These are phyloP conservation scores for Andrena fulva DNA, from an alignment of 2,888 invertebrate species.

Conservation along the genomic window DNA sequence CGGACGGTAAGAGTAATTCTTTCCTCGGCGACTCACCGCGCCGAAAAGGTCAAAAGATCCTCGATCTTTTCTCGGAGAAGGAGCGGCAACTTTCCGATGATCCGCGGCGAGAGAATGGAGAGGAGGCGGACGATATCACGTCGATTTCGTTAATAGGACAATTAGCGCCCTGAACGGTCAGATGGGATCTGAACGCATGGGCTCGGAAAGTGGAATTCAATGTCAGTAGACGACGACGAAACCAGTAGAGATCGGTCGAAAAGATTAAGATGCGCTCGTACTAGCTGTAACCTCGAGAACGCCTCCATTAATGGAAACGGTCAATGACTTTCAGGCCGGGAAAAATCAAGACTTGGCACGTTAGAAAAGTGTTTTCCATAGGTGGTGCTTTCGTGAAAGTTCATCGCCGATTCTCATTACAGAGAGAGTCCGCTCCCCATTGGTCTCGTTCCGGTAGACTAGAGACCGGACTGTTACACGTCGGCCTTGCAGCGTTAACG, in stretches of 20 bases:
- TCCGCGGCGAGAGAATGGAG: constrained; percentile 18
- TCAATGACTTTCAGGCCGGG: constrained; percentile 70
- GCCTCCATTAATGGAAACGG: constrained; percentile 68
- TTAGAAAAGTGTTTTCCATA: constrained; percentile 70
- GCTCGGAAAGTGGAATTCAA: constrained; percentile 76
- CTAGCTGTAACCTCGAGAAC: constrained; percentile 27
- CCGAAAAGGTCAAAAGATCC: constrained; percentile 64
- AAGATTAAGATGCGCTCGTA: constrained; percentile 64
- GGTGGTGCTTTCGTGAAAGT: constrained; percentile 69
- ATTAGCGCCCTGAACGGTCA: background rate
- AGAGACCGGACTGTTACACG: background rate
- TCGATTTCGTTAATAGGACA: no score
- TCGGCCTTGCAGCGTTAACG: background rate
- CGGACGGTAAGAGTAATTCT: constrained; percentile 46
- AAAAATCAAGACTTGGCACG: constrained; percentile 60
- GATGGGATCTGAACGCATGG: constrained; percentile 45
- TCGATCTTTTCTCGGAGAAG: constrained; percentile 28
- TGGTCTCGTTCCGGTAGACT: constrained; percentile 33
- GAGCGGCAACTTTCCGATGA: constrained; percentile 41
- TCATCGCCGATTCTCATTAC: constrained; percentile 1
- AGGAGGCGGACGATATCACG: background rate
- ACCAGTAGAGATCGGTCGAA: constrained; percentile 53
- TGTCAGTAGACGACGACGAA: constrained; percentile 64
- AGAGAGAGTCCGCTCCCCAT: background rate
- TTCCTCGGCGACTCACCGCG: constrained; percentile 32